Base-by-base conservation (phyloP, 2,888 invertebrate genomes). In the Athrips mouffetella region DNA sequence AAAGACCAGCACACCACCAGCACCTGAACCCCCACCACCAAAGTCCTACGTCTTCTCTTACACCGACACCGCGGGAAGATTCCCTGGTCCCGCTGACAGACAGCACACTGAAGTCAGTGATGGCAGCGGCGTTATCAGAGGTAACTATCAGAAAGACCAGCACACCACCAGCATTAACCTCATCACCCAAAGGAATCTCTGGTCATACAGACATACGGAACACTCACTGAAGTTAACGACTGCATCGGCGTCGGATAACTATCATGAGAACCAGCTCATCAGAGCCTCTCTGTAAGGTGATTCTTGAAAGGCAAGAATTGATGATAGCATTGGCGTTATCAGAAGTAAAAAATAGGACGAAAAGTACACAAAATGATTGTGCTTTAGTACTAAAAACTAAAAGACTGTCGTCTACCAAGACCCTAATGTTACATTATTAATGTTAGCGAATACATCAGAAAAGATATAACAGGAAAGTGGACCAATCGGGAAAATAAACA, bases 141-240 rank as follows among this genome's bases (percentile, higher is more conserved):
- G 94, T 90, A 25, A 15, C 6, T 3, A 13, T 20, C 10, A 18
- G 0, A 5, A 39, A n/a, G n/a, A n/a, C n/a, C n/a, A n/a, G n/a
- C n/a, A n/a, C n/a, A 59, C 45, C 64, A 59, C 30, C 25, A 76
- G 65, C 46, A 82, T 80, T 3, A 71, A 73, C 50, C 83, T 89
- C 0, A 90, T 90, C 1, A 93, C 93, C 3, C 92, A 94, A 31
- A 89, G 76, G 62, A 53, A 93, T 85, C 67, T 94, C 94, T 0
- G 94, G 94, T 35, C 93, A 94, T 55, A 87, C 93, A 1, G 95
- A 95, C 75, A 82, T 94, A 7, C 91, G 92, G 45, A 94, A 94
- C 63, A n/a, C n/a, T n/a, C n/a, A 91, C 92, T 0, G 95, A 95
- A 69, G 91, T 92, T 3, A 92, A 94, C 49, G 94, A 94, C 66